Conservation (phyloP, 2,113 vertebrate species). For the Steatornis caripensis region DNA sequence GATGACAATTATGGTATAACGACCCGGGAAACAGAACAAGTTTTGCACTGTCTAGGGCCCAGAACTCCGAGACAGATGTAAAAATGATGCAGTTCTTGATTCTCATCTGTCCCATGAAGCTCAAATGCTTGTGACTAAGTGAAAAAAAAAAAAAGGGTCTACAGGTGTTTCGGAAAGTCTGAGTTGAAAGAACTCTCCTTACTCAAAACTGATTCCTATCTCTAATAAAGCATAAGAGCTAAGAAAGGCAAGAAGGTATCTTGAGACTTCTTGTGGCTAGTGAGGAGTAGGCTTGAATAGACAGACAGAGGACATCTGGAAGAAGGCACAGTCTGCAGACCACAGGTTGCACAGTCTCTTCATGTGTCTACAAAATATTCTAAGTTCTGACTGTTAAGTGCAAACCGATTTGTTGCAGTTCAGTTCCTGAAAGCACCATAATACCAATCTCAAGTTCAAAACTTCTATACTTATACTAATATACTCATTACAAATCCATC, state of each 20-base stretch:
- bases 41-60: neutral
- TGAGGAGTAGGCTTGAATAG: neutral
- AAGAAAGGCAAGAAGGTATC: neutral
- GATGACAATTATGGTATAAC: neutral
- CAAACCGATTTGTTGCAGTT: neutral
- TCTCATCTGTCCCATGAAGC: neutral
- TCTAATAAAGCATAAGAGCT: neutral
- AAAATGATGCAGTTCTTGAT: neutral
- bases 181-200: neutral
- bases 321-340: neutral
- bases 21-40: neutral
- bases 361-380: neutral
- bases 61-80: neutral
- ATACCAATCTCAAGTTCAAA: neutral
- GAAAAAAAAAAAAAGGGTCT: neutral
- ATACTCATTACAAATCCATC: neutral
- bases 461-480: neutral
- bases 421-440: neutral
- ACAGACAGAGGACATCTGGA: neutral
- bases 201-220: neutral
- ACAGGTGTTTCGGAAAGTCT: constrained; percentile 31
- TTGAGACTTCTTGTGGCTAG: neutral
- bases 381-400: neutral
- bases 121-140: neutral
- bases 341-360: neutral